phyloP scores from a whole-genome alignment of 2,113 vertebrate genomes.

The Prolemur simus region DNA sequence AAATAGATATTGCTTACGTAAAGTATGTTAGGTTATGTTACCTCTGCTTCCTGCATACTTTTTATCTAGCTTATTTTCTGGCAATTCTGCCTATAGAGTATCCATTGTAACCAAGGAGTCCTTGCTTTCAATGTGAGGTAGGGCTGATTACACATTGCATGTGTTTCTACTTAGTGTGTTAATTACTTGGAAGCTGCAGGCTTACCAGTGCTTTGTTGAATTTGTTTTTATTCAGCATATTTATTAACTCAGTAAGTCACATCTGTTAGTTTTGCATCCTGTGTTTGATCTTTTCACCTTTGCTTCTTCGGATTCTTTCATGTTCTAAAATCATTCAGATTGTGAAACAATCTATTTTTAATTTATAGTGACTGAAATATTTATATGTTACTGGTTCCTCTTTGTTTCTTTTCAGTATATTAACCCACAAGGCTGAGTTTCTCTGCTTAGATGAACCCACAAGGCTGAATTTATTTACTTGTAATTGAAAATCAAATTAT shows the following conservation, averaged over 20 bases:
- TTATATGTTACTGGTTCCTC: not conserved
- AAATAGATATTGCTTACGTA: not conserved
- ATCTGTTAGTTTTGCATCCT: constrained; percentile 13
- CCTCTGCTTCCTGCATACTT: not conserved
- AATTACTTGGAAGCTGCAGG: constrained; percentile 9
- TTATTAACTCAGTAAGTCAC: constrained; percentile 41
- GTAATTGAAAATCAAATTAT: constrained; percentile 2
- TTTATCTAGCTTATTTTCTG: not conserved
- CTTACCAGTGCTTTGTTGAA: not conserved
- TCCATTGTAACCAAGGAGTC: not conserved
- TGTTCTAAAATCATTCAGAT: constrained; percentile 47
- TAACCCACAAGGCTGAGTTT: not conserved
- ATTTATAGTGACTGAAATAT: constrained; percentile 45
- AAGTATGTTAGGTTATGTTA: not conserved
- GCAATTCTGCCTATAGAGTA: not conserved
- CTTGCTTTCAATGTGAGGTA: not conserved
- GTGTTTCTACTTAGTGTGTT: constrained; percentile 43
- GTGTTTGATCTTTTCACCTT: constrained; percentile 55
- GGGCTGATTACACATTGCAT: not conserved
- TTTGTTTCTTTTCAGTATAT: constrained; percentile 51
- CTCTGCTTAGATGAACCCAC: constrained; percentile 26
- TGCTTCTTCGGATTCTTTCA: constrained; percentile 36
- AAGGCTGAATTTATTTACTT: not conserved
- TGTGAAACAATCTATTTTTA: constrained; percentile 39
- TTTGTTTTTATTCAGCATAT: constrained; percentile 15